phyloP scores from a whole-genome alignment of 2,797 vertebrate genomes.

The Myoxocephalus aenaeus region DNA sequence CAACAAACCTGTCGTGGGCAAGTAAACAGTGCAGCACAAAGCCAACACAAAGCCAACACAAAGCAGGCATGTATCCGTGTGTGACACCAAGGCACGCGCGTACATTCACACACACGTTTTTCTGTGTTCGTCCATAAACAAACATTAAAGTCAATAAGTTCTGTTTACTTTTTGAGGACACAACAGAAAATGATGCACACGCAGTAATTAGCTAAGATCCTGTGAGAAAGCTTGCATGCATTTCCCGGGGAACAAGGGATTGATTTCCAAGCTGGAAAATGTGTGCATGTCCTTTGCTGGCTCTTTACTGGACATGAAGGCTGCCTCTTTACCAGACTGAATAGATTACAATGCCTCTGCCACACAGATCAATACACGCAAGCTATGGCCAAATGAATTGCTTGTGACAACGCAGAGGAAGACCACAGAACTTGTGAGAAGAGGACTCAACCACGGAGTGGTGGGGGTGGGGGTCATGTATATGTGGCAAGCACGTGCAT shows the following conservation, averaged over 20 bases:
- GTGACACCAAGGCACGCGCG: slow-evolving; percentile 27
- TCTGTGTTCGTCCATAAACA: slow-evolving; percentile 25
- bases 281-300: slow-evolving; percentile 17
- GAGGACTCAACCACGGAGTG: slow-evolving; percentile 33
- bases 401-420: slow-evolving; percentile 80
- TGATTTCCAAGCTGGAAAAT: slow-evolving; percentile 35
- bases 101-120: not conserved
- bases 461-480: not conserved
- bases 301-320: slow-evolving; percentile 43
- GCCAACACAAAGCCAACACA: slow-evolving; percentile 68
- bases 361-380: slow-evolving; percentile 81
- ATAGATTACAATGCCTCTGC: slow-evolving; percentile 84
- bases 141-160: slow-evolving; percentile 3
- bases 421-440: slow-evolving; percentile 53
- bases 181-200: slow-evolving; percentile 1
- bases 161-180: not conserved
- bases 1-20: slow-evolving; percentile 65
- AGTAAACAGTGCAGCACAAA: slow-evolving; percentile 64
- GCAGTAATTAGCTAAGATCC: not conserved
- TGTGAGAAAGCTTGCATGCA: slow-evolving; percentile 18
- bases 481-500: slow-evolving; percentile 1
- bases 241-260: slow-evolving; percentile 41
- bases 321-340: slow-evolving; percentile 75
- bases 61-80: slow-evolving; percentile 25
- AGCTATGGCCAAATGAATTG: slow-evolving; percentile 85